Base-by-base conservation (phyloP, 2,113 vertebrate species). In the Nerophis lumbriciformis region DNA sequence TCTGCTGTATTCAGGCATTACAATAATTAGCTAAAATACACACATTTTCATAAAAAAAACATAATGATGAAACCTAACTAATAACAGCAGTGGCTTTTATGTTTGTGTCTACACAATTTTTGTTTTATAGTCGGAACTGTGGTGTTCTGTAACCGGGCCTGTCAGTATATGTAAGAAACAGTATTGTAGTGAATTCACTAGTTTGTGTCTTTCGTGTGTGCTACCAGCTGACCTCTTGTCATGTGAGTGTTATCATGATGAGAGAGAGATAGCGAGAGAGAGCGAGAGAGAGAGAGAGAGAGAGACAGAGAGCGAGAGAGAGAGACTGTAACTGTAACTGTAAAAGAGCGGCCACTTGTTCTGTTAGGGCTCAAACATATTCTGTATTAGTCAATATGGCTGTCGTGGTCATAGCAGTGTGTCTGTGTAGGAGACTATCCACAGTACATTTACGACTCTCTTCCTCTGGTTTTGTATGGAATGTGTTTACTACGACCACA, bases 401-500 rank as follows among this genome's bases (percentile, higher is more conserved):
- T 42, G 28, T 28, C 28, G 28, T 3, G 28, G 28, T 28, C 28
- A 28, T 28, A 28, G 4, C 28, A 56, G 66, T 53, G 54, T 36
- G 11, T 75, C 69, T 53, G 62, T 61, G 73, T 56, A 62, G 60
- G 60, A 54, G 4, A 72, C 9, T 12, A 12, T 45, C 12, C 39
- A 42, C 66, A 55, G 37, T 54, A 28, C 28, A 28, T 69, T 68
- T 63, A 71, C 48, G 38, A 44, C 44, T 59, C 68, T 80, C 73
- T 83, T 76, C 75, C 75, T 84, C 68, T 73, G 69, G 69, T 82
- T 82, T 73, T 54, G 67, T 75, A 76, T 79, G 79, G 77, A 85
- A 83, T 82, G 83, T 82, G 85, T 87, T 83, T 82, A 81, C 78
- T 71, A 81, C 67, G 55, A 63, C 45, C 15, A 21, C 77, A 69